Evolutionary conservation across 2,888 invertebrate species (phyloP), one percentile per base, ranked within the genome.

Genomic region (Nomada lathburiana): DNA sequence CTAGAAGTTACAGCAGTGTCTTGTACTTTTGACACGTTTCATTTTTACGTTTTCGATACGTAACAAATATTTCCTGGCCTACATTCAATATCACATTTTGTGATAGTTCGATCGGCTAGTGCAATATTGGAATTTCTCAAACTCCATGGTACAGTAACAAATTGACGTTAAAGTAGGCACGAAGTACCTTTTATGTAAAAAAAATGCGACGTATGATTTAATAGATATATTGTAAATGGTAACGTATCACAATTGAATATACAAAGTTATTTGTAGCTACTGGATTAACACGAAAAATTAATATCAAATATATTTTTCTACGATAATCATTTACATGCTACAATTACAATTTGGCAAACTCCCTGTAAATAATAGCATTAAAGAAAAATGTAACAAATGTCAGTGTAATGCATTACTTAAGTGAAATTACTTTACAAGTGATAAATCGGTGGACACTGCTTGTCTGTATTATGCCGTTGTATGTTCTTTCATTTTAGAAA

Each of bases 321-420:
- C 20, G 9, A 7, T 18, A 76, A 67, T 77, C 60, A 55, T 29
- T 44, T 60, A 50, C 18, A n/a, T 47, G 29, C 47, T 53, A 23
- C 23, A 65, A 53, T 60, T 77, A 62, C 44, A 18, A 78, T 78
- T 67, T 67, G 76, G 67, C 26, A 1, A 29, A 60, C 20, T 60
- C 10, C 26, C 16, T 44, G 23, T 74, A 68, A 10, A 29, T 20
- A 36, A 47, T 5, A 23, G 23, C 26, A 18, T 52, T 71, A 55
- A 42, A 23, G 20, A 55, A 20, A 52, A 62, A 44, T 42, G 2
- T 60, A 42, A 29, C 10, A n/a, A 57, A 42, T n/a, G 20, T 13
- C 29, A 42, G 23, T 73, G 26, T 64, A 64, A 42, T 42, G 64
- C 18, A 42, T 55, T 13, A 42, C 29, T 44, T 55, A 44, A 62